Percentiles rank a stretch among this genome's conserved stretches.
Evolutionary conservation across 2,113 vertebrate genomes (phyloP).

Genomic region (Elaphurus davidianus): DNA sequence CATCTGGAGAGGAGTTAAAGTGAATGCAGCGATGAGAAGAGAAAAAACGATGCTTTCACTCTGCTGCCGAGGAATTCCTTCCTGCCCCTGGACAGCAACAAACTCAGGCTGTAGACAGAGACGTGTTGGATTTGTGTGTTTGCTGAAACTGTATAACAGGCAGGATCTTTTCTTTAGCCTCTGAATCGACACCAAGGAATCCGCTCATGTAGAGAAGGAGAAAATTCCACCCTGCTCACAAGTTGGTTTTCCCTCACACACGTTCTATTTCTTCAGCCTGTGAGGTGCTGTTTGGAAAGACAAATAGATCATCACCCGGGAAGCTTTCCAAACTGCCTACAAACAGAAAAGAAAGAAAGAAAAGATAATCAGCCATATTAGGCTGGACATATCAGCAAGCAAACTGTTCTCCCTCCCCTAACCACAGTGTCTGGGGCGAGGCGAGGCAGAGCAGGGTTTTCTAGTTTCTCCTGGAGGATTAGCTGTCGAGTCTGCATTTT

Average conservation of each 20-base stretch:
- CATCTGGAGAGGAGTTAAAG: constrained; percentile 44
- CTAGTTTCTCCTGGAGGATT: neutral
- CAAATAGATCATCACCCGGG: neutral
- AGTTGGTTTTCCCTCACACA: neutral
- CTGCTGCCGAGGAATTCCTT: neutral
- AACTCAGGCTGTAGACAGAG: neutral
- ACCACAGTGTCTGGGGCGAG: neutral
- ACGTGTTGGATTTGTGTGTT: neutral
- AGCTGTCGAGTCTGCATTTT: neutral
- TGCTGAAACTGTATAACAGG: neutral
- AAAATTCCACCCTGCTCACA: neutral
- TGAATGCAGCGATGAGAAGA: neutral
- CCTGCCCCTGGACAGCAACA: neutral
- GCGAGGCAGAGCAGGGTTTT: neutral
- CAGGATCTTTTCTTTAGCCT: constrained; percentile 28
- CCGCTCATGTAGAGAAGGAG: neutral
- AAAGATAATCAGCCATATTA: neutral
- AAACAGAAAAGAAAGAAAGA: neutral
- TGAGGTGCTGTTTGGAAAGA: neutral
- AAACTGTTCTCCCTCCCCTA: rapidly evolving
- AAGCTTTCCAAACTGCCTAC: neutral
- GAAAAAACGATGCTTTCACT: neutral
- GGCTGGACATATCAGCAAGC: rapidly evolving
- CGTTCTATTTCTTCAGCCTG: neutral
- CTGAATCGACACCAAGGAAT: neutral